A percentile compares a stretch with the other conserved stretches of the same genome.
Evolutionary conservation across 2,888 invertebrate species (phyloP).

Genomic region (Sialis lutaria): DNA sequence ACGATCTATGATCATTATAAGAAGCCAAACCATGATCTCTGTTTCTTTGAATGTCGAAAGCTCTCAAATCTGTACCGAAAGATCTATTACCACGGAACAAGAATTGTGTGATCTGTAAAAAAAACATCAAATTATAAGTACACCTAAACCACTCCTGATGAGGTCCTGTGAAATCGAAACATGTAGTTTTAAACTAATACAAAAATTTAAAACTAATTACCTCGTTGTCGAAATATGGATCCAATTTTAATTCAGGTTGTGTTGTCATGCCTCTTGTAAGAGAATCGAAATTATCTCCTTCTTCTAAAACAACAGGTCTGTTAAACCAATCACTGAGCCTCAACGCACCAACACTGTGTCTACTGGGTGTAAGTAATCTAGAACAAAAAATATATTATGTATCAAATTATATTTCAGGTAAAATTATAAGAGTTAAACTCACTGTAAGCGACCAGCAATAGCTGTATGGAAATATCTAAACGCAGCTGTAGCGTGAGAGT

Average conservation of each 20-base stretch:
- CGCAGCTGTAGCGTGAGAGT: slow-evolving; percentile 54
- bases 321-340: slow-evolving; percentile 57
- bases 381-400: slow-evolving; percentile 9
- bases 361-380: slow-evolving; percentile 40
- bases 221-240: slow-evolving; percentile 61
- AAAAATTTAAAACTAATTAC: slow-evolving; percentile 30
- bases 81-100: slow-evolving; percentile 49
- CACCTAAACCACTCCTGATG: slow-evolving; percentile 1
- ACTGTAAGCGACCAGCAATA: slow-evolving; percentile 52
- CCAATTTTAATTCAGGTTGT: slow-evolving; percentile 60
- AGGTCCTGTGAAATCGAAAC: background rate
- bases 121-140: slow-evolving; percentile 5
- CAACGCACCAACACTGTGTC: slow-evolving; percentile 33
- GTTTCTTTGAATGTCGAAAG: slow-evolving; percentile 70
- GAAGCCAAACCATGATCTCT: slow-evolving; percentile 72
- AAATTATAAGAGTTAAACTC: slow-evolving; percentile 20
- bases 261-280: slow-evolving; percentile 57
- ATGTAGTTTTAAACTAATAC: slow-evolving; percentile 19
- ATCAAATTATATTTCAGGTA: slow-evolving; percentile 1
- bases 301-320: slow-evolving; percentile 44
- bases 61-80: slow-evolving; percentile 64
- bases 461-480: slow-evolving; percentile 57
- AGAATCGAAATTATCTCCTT: slow-evolving; percentile 48
- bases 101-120: slow-evolving; percentile 41
- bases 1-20: slow-evolving; percentile 59